Evolutionary conservation across 2,113 vertebrate genomes (phyloP).

Genomic region (Otis tarda): DNA sequence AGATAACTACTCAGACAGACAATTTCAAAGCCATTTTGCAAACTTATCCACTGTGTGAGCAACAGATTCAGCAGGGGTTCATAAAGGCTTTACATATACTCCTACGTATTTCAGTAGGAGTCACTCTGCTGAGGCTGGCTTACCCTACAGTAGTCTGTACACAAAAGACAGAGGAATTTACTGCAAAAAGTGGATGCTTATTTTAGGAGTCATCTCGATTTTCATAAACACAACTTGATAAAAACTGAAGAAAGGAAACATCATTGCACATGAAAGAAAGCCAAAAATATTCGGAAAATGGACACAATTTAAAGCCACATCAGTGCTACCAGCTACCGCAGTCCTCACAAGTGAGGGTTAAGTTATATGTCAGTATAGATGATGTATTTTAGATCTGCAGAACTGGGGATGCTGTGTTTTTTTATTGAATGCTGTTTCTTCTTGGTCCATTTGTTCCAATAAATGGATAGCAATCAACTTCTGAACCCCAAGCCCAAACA

Average conservation of each 20-base stretch:
- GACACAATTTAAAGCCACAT: neutral
- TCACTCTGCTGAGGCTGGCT: neutral
- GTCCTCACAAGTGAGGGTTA: conserved; percentile 32
- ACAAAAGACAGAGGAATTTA: neutral
- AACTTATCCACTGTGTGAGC: neutral
- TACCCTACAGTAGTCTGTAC: neutral
- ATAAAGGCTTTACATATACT: neutral
- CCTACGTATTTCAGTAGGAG: neutral
- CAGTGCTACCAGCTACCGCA: neutral
- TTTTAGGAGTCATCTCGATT: neutral
- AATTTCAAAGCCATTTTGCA: conserved; percentile 6
- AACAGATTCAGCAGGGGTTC: neutral
- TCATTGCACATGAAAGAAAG: neutral
- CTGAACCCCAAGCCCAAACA: conserved; percentile 8
- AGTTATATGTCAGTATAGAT: conserved; percentile 13
- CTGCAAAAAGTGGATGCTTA: neutral
- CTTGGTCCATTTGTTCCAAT: conserved; percentile 33
- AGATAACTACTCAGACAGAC: neutral
- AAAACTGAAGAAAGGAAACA: conserved; percentile 33
- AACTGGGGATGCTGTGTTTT: conserved; percentile 16
- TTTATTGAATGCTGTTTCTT: conserved; percentile 10
- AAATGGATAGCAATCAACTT: conserved; percentile 43
- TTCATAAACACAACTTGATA: conserved; percentile 35
- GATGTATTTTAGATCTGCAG: conserved; percentile 45
- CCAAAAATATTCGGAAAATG: neutral